Base-by-base conservation (phyloP, 2,113 vertebrate species). In the Leptosomus discolor region DNA sequence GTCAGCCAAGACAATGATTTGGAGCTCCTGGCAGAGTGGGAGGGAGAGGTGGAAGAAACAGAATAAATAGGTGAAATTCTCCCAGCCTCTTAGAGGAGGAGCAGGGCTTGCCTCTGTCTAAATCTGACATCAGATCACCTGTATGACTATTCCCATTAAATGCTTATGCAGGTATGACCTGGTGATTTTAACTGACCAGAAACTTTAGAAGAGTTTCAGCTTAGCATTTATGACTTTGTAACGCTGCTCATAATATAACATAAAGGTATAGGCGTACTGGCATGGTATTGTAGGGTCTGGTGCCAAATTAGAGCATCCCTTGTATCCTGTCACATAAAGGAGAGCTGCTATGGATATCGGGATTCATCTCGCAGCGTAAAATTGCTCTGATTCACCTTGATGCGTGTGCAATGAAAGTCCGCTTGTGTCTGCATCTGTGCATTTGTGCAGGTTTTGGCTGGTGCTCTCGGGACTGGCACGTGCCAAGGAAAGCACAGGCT, bases 401-500 rank as follows among this genome's bases (percentile, higher is more conserved):
- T 3, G 1, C 0, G 0, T 9, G 6, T 50, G 20, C 0, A 0
- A 2, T 1, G 5, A 12, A 64, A 32, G 20, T 50, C 50, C 75
- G 27, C 13, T 54, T 0, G 0, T 37, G 32, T 45, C 51, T 68
- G 61, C 34, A 15, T 26, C 20, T 17, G 0, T 29, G 56, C 5
- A 8, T 22, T 70, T 45, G 6, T 54, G 30, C 9, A 37, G 37
- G 6, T 50, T 89, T 8, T 5, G 6, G 19, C 9, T 48, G 27
- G 8, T 37, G 34, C 8, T 24, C 57, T 8, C 13, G 20, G 50
- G 57, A 22, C 53, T 45, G 61, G 13, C 11, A 3, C 5, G 15
- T 68, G 14, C 54, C 24, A 24, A 39, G 45, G 32, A 74, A 60
- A 16, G 18, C 29, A 32, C 8, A 26, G 11, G 3, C 11, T 82